These are phyloP conservation scores for Eulemur macaco DNA, from an alignment of 2,113 vertebrate species.

Conservation along the genomic window DNA sequence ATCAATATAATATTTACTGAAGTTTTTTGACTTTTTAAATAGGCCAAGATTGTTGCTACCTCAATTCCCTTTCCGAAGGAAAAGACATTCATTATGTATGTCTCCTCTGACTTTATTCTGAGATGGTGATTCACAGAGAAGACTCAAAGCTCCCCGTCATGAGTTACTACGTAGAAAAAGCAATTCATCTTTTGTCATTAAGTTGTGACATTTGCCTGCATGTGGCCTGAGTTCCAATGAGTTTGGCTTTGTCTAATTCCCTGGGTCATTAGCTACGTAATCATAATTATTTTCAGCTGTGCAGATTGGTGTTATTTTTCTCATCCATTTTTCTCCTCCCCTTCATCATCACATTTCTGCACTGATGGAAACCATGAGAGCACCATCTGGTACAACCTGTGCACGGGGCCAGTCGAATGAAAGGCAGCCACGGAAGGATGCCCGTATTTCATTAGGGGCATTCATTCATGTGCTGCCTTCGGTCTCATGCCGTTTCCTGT, in stretches of 20 bases:
- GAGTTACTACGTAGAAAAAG: not conserved
- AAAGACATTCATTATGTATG: not conserved
- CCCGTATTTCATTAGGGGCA: slow-evolving; percentile 76
- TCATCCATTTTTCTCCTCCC: slow-evolving; percentile 74
- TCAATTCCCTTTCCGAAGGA: not conserved
- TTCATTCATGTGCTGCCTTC: slow-evolving; percentile 58
- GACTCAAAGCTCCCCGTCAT: rapidly evolving
- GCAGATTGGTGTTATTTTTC: slow-evolving; percentile 78
- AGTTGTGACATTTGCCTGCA: slow-evolving; percentile 62
- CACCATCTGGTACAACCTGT: slow-evolving; percentile 83
- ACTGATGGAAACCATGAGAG: slow-evolving; percentile 80
- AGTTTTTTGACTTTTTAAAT: not conserved
- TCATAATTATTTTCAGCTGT: slow-evolving; percentile 83
- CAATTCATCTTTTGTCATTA: slow-evolving; percentile 42
- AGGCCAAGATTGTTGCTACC: not conserved
- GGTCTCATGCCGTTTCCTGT: not conserved
- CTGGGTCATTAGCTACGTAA: slow-evolving; percentile 85
- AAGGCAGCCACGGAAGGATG: slow-evolving; percentile 72
- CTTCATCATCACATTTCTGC: slow-evolving; percentile 75
- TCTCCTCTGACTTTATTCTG: not conserved
- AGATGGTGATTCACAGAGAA: not conserved
- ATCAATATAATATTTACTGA: not conserved
- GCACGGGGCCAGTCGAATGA: slow-evolving; percentile 74
- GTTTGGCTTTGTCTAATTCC: slow-evolving; percentile 81
- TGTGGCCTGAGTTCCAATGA: slow-evolving; percentile 62